Evolutionary conservation across 92 coral and sea anemone species (phyloP).

Genomic region (Heteractis magnifica): DNA sequence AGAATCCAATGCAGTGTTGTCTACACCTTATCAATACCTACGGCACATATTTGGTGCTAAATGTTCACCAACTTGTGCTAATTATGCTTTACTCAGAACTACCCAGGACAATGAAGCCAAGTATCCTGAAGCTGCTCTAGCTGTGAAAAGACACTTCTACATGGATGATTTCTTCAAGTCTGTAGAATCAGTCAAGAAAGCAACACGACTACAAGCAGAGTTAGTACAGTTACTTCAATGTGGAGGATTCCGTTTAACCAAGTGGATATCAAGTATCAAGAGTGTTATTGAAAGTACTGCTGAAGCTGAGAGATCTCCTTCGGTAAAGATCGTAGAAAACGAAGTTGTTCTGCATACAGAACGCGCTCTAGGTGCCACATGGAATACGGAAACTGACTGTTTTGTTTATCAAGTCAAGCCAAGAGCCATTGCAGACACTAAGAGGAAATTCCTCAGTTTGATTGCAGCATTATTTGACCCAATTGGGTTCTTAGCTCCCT

Average conservation of each 20-base stretch:
- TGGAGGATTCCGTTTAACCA: slow-evolving; percentile 34
- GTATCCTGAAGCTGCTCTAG: slow-evolving; percentile 45
- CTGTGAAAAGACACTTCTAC: slow-evolving; percentile 34
- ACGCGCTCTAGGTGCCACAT: slow-evolving; percentile 43
- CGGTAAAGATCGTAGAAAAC: slow-evolving; percentile 22
- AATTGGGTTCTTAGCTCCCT: slow-evolving; percentile 43
- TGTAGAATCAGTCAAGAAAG: slow-evolving; percentile 2
- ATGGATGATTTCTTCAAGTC: slow-evolving; percentile 43
- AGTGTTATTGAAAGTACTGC: slow-evolving; percentile 9
- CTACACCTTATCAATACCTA: slow-evolving; percentile 43
- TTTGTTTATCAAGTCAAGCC: slow-evolving; percentile 26
- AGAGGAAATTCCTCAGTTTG: slow-evolving; percentile 13
- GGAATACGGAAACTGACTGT: slow-evolving; percentile 1
- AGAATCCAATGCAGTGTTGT: slow-evolving; percentile 21
- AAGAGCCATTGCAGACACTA: slow-evolving; percentile 29
- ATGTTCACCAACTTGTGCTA: slow-evolving; percentile 48
- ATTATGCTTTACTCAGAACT: slow-evolving; percentile 36
- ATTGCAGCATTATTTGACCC: slow-evolving; percentile 35
- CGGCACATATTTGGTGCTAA: slow-evolving; percentile 46
- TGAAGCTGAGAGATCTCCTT: slow-evolving; percentile 26
- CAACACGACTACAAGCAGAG: background rate
- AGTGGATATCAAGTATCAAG: slow-evolving; percentile 46
- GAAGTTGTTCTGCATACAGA: slow-evolving; percentile 20
- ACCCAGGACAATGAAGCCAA: slow-evolving; percentile 38
- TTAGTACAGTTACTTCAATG: slow-evolving; percentile 9